phyloP scores from a whole-genome alignment of 2,797 vertebrate species.

The Anabas testudineus region DNA sequence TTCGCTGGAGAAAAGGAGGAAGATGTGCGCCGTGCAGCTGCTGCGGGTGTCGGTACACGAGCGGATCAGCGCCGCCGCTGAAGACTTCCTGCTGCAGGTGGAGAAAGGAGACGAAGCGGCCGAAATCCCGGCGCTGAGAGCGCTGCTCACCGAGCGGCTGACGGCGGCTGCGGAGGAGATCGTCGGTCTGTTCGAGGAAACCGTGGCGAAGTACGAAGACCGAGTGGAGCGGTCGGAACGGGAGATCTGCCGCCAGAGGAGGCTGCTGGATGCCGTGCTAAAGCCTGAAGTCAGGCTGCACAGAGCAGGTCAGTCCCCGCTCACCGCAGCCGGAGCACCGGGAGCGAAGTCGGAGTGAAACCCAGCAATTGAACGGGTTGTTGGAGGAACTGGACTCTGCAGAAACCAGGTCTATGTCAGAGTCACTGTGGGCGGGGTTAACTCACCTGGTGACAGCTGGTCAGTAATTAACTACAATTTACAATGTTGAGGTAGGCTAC shows the following conservation, averaged over 20 bases:
- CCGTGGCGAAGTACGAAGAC: slow-evolving; percentile 48
- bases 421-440: too few relatives aligned
- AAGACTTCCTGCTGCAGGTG: slow-evolving; percentile 56
- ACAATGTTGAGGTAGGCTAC: too few relatives aligned
- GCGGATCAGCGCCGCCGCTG: slow-evolving; percentile 56
- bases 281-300: slow-evolving; percentile 49
- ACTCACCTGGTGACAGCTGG: too few relatives aligned
- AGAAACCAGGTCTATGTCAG: too few relatives aligned
- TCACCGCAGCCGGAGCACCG: too few relatives aligned
- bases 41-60: slow-evolving; percentile 57
- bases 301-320: slow-evolving; percentile 34
- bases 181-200: slow-evolving; percentile 43
- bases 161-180: slow-evolving; percentile 64
- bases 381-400: too few relatives aligned
- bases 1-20: slow-evolving; percentile 1
- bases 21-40: slow-evolving; percentile 49
- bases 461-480: too few relatives aligned
- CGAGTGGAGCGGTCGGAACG: slow-evolving; percentile 36
- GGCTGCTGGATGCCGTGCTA: slow-evolving; percentile 58
- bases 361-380: too few relatives aligned
- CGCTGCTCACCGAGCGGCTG: slow-evolving; percentile 63
- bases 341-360: background rate
- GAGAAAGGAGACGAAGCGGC: slow-evolving; percentile 24
- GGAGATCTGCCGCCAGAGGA: slow-evolving; percentile 61
- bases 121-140: slow-evolving; percentile 22